phyloP scores from a whole-genome alignment of 2,113 vertebrate genomes.

The Manacus vitellinus region DNA sequence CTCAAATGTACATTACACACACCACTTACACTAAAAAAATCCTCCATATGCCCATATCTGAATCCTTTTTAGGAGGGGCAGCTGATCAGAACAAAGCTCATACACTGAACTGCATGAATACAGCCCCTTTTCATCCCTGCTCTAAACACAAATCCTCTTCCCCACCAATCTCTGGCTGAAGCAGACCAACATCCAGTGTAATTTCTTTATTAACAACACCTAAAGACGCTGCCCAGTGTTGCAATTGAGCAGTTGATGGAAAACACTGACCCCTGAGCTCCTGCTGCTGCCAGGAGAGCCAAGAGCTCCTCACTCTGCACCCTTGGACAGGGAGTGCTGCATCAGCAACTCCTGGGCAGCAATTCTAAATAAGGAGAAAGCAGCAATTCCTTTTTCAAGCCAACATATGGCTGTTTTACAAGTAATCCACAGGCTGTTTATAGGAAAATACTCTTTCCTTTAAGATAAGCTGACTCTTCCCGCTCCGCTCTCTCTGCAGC shows the following conservation, averaged over 20 bases:
- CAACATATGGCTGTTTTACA: slow-evolving; percentile 5
- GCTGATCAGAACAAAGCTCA: not conserved
- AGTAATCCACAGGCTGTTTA: not conserved
- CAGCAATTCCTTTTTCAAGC: not conserved
- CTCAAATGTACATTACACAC: not conserved
- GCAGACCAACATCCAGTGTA: not conserved
- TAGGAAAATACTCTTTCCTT: not conserved
- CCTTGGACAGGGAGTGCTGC: not conserved
- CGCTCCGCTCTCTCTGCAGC: not conserved
- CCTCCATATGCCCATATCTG: not conserved
- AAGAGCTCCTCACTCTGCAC: not conserved
- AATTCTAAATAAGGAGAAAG: slow-evolving; percentile 36
- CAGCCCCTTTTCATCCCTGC: not conserved
- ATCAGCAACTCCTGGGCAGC: not conserved
- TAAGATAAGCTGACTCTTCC: not conserved
- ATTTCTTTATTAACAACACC: not conserved
- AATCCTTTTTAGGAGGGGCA: not conserved
- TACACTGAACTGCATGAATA: not conserved
- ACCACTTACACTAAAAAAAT: not conserved
- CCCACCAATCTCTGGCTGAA: not conserved
- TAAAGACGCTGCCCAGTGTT: not conserved
- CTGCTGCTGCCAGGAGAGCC: not conserved
- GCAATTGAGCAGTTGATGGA: not conserved
- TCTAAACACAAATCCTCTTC: not conserved
- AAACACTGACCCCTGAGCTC: not conserved